Percentiles rank a stretch among this genome's conserved stretches.
phyloP scores from a whole-genome alignment of 2,888 invertebrate genomes.

The Hydrotaea diabolus region DNA sequence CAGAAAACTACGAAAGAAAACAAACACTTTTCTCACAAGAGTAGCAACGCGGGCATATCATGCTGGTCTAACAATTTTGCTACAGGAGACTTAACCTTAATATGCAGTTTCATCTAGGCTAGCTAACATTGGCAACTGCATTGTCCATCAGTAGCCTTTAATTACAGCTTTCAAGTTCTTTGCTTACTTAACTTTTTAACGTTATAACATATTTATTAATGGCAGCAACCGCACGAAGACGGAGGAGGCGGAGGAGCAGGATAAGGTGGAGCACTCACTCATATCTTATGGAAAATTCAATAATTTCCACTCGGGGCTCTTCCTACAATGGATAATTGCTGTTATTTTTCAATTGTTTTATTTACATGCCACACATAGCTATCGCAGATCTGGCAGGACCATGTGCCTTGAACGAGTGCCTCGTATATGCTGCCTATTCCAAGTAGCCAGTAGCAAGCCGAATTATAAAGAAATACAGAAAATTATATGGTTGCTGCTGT shows the following conservation, averaged over 20 bases:
- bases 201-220: conserved; percentile 28
- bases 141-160: background rate
- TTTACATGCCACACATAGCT: conserved; percentile 36
- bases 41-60: no score
- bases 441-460: conserved; percentile 27
- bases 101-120: background rate
- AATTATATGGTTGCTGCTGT: conserved; percentile 15
- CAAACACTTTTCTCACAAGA: no score
- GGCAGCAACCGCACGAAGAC: background rate
- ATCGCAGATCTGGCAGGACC: no score
- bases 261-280: background rate
- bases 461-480: conserved; percentile 24
- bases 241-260: background rate
- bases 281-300: conserved; percentile 51
- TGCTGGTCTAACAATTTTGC: no score
- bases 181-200: background rate
- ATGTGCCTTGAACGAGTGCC: no score
- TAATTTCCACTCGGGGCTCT: conserved; percentile 56
- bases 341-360: conserved; percentile 63
- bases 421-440: no score
- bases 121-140: background rate
- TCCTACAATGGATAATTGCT: conserved; percentile 57
- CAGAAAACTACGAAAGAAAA: no score
- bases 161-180: conserved; percentile 11
- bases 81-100: background rate